phyloP scores from a whole-genome alignment of 64 coral and sea anemone species.

The Dendronephthya gigantea region DNA sequence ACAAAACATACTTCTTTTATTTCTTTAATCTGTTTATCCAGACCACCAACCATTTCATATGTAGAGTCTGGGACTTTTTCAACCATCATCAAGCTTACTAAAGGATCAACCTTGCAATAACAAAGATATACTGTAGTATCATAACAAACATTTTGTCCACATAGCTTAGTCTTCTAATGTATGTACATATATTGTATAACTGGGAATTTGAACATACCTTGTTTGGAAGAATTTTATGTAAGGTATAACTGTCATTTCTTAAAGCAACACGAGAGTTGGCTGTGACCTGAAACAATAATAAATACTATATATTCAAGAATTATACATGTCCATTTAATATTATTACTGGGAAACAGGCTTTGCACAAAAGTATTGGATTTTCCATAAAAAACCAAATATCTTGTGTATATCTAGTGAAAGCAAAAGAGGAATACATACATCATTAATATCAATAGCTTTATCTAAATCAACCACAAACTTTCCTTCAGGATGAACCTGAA shows the following conservation, averaged over 20 bases:
- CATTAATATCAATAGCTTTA: conserved; percentile 88
- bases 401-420: background rate
- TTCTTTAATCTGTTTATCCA: conserved; percentile 99
- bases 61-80: conserved; percentile 99
- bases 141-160: too few species aligned
- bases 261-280: conserved; percentile 94
- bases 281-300: conserved; percentile 44
- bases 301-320: background rate
- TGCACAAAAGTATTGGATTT: too few species aligned
- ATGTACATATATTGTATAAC: too few species aligned
- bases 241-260: conserved; percentile 94
- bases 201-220: conserved; percentile 40
- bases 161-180: too few species aligned
- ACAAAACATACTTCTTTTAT: conserved; percentile 94
- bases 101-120: conserved; percentile 65
- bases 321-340: too few species aligned
- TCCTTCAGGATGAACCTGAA: conserved; percentile 91
- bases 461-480: conserved; percentile 99
- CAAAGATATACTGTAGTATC: background rate
- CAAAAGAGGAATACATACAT: conserved; percentile 44
- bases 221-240: conserved; percentile 96
- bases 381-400: background rate
- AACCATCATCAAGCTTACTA: conserved; percentile 99
- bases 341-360: too few species aligned
- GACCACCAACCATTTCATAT: conserved; percentile 99